Base-by-base conservation (phyloP, 2,113 vertebrate genomes). In the Cinclus cinclus region DNA sequence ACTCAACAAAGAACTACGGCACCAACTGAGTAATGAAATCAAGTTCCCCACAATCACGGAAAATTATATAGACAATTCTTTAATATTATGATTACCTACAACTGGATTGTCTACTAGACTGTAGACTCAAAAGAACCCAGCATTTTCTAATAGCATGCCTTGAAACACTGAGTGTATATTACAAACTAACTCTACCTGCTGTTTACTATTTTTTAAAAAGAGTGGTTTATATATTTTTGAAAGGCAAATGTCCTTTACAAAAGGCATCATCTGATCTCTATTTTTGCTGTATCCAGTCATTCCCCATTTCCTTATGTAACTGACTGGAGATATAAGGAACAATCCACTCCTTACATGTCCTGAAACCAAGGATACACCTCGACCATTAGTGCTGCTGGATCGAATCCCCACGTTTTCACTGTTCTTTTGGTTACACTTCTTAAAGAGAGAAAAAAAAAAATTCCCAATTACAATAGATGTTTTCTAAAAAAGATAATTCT, bases 391-490 rank as follows among this genome's bases (percentile, higher is more conserved):
- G 5, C 53, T 73, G 78, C 44, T 65, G 33, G 17, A 52, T 41
- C 50, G 24, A 47, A 63, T 19, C 1, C 1, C 21, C 33, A 24
- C 4, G 10, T 23, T 49, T 15, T 11, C 20, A 24, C 44, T 46
- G 7, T 24, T 71, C 20, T 53, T 89, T 24, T 52, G 2, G 23
- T 79, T 46, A 39, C 4, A n/a, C 31, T 62, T 83, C 16, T 15
- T 31, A 47, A 14, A 16, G 5, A 3, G 8, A 10, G 5, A 4
- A 3, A 13, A 25, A 3, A 13, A 25, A 28, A 31, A 27, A 10
- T 4, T 4, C 5, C 7, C 4, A 0, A 13, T 11, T 9, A 64
- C 68, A 88, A 80, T 0, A 6, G 18, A 68, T 6, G 27, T 20
- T 35, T 88, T 50, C 60, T 30, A 68, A 13, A 83, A 71, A 25